These are phyloP conservation scores for Sula dactylatra DNA, from an alignment of 2,113 vertebrate genomes.

Conservation along the genomic window DNA sequence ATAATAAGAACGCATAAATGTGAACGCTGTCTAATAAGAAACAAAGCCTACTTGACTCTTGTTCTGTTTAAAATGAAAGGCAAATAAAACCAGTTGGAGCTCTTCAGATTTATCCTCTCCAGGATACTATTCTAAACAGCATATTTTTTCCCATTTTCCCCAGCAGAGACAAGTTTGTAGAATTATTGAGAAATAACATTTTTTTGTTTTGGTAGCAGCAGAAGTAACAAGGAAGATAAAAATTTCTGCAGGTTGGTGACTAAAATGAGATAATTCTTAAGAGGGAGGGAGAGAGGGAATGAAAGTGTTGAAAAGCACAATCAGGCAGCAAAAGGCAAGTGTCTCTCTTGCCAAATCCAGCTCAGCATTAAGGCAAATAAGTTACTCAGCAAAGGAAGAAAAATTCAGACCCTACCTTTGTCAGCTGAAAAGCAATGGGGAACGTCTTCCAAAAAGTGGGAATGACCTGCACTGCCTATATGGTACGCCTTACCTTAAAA, in stretches of 20 bases:
- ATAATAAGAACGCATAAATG: not conserved
- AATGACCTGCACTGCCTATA: conserved; percentile 67
- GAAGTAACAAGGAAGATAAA: not conserved
- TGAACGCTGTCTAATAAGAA: not conserved
- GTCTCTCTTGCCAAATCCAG: not conserved
- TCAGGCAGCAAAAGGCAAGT: conserved; percentile 17
- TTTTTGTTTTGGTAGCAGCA: not conserved
- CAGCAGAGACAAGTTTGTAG: not conserved
- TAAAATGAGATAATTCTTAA: not conserved
- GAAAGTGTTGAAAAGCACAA: conserved; percentile 41
- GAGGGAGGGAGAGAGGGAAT: not conserved
- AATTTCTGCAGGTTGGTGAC: not conserved
- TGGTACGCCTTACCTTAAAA: conserved; percentile 76
- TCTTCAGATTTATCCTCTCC: not conserved
- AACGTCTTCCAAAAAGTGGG: conserved; percentile 67
- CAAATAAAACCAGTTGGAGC: not conserved
- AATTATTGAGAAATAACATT: not conserved
- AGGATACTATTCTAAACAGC: conserved; percentile 1
- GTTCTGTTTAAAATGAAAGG: not conserved
- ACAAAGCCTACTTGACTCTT: not conserved
- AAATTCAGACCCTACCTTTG: conserved; percentile 75
- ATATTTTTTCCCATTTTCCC: not conserved
- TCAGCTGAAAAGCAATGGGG: conserved; percentile 69
- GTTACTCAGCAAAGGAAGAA: conserved; percentile 54
- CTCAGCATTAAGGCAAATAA: conserved; percentile 14